Base-by-base conservation (phyloP, 2,797 vertebrate genomes). In the Leptodactylus fallax region DNA sequence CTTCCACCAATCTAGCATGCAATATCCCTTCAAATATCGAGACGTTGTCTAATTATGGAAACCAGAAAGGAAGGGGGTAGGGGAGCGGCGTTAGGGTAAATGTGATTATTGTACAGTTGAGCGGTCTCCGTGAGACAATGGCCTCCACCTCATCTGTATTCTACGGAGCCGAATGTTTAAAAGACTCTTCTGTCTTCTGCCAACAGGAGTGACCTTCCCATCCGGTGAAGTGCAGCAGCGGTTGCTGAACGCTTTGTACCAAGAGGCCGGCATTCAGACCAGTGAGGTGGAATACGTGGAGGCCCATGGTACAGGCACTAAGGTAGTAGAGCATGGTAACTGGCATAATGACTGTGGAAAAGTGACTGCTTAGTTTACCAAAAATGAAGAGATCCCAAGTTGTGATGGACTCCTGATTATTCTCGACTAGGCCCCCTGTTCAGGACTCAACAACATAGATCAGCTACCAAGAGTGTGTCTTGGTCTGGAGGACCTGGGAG, bases 261-360 rank as follows among this genome's bases (percentile, higher is more conserved):
- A 88, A 85, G 95, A 96, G 3, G 93, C 91, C 0, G 93, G 95
- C 16, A 88, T 98, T 89, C 83, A 86, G 21, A 95, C 97, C 0
- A 95, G 94, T 84, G 94, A 97, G 82, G 96, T 99, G 72, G 98
- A 99, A 89, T 99, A 97, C 81, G 0, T 99, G 1, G 98, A 99
- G 93, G 97, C 98, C 77, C 98, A 99, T 0, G 98, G 98, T 58
- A 99, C 98, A 0, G 98, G 98, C 90, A 99, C 98, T 65, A 98
- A 98, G 97, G 98, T 98, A 91, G 93, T 27, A 27, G 16, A 16
- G 45, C 27, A 71, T 16, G 2, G 2, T 0, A 14, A 14, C 13
- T n/a, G 9, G 21, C 9, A 4, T 23, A 23, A 11, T 23, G 11
- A 27, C 4, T 36, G 36, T 36, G 36, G 36, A 36, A 36, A 36